Conservation (phyloP, 2,113 vertebrate species). For the Sebastes fasciatus region DNA sequence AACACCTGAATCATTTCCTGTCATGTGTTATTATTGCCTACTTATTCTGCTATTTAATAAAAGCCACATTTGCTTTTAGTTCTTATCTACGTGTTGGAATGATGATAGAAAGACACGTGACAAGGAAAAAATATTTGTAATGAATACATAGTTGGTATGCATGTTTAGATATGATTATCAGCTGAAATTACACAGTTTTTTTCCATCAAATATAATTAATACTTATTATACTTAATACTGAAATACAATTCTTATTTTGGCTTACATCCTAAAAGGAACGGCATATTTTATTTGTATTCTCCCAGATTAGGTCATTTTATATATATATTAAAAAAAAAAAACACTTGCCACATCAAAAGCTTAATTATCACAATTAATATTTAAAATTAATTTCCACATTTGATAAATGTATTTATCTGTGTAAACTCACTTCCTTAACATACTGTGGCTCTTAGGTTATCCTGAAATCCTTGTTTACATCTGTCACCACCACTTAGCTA, state of each 20-base stretch:
- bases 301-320: not conserved
- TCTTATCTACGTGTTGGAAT: not conserved
- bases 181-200: too few species aligned
- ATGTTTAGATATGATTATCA: not conserved
- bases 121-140: not conserved
- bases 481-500: not conserved
- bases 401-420: not conserved
- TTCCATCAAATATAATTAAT: too few species aligned
- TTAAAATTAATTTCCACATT: not conserved
- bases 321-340: not conserved
- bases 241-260: not conserved
- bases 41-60: slow-evolving; percentile 1
- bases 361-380: not conserved
- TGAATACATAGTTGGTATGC: not conserved
- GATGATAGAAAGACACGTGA: not conserved
- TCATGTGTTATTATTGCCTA: not conserved
- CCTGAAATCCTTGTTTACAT: not conserved
- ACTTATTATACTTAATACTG: not conserved
- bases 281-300: not conserved
- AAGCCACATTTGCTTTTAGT: not conserved
- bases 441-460: not conserved
- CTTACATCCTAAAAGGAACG: not conserved
- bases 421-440: not conserved
- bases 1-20: not conserved
- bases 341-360: not conserved